These are phyloP conservation scores for Leucoraja erinaceus DNA, from an alignment of 2,113 vertebrate species.

Conservation along the genomic window DNA sequence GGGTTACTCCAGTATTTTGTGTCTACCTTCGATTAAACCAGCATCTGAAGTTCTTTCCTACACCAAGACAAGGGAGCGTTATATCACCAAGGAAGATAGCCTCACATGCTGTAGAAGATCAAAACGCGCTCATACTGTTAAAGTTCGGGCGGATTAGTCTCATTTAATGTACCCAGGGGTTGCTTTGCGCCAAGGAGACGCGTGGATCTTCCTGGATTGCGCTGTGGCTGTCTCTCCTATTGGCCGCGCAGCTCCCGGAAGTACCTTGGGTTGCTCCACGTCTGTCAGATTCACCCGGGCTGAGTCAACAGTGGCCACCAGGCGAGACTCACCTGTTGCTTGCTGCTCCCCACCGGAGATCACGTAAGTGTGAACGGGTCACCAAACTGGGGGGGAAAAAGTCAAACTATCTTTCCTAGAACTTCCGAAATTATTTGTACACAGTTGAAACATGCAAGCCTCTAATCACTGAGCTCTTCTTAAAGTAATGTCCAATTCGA, in stretches of 20 bases:
- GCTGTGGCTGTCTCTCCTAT: background rate
- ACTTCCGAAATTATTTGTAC: background rate
- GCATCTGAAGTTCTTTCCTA: too few relatives aligned
- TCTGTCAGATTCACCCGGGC: background rate
- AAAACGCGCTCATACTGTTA: too few relatives aligned
- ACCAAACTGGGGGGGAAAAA: too few relatives aligned
- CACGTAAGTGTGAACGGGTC: background rate
- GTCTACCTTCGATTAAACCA: too few relatives aligned
- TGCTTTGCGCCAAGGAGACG: background rate
- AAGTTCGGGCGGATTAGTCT: too few relatives aligned
- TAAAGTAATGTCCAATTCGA: too few relatives aligned
- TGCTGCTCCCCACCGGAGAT: background rate
- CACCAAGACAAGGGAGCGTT: too few relatives aligned
- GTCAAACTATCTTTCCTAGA: background rate
- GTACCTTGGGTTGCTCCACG: background rate
- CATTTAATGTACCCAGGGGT: background rate
- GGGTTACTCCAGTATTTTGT: too few relatives aligned
- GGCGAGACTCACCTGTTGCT: background rate
- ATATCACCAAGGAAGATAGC: too few relatives aligned
- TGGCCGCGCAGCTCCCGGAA: constrained; percentile 6
- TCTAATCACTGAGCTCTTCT: background rate
- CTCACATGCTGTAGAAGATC: background rate
- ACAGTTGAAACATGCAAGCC: background rate
- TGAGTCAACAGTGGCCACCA: background rate
- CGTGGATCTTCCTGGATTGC: background rate